A percentile compares a stretch with the other conserved stretches of the same genome.
These are phyloP conservation scores for Zeus faber DNA, from an alignment of 2,113 vertebrate genomes.

Conservation along the genomic window DNA sequence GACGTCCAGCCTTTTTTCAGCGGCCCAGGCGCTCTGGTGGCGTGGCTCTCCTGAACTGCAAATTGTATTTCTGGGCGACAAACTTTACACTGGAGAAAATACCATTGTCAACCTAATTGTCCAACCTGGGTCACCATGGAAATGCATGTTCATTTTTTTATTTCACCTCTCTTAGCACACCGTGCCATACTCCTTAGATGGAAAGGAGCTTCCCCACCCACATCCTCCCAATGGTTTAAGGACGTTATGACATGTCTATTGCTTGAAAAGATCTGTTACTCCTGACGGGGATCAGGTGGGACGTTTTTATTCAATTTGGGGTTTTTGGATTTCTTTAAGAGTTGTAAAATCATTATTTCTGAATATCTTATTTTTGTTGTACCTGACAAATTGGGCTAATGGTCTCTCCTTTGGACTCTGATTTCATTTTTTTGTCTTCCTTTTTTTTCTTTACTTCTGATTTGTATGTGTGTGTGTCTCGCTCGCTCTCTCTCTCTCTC, in stretches of 20 bases:
- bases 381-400: too few species aligned
- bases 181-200: not conserved
- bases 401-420: too few species aligned
- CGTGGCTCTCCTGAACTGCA: not conserved
- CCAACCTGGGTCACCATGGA: not conserved
- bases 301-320: too few species aligned
- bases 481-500: too few species aligned
- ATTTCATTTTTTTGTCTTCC: too few species aligned
- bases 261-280: not conserved
- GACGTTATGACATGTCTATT: not conserved
- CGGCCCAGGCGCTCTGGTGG: not conserved
- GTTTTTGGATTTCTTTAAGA: not conserved
- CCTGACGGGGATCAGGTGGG: not conserved
- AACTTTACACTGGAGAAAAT: constrained; percentile 1
- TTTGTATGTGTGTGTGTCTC: too few species aligned
- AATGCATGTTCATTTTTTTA: not conserved
- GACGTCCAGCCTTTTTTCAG: not conserved
- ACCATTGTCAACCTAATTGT: not conserved
- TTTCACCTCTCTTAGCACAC: not conserved
- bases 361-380: not conserved
- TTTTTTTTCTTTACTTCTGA: too few species aligned
- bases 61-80: constrained; percentile 5
- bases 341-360: not conserved
- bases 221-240: not conserved
- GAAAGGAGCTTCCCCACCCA: constrained; percentile 1